Conservation (phyloP, 2,888 invertebrate species). For the Heliconius charithonia region DNA sequence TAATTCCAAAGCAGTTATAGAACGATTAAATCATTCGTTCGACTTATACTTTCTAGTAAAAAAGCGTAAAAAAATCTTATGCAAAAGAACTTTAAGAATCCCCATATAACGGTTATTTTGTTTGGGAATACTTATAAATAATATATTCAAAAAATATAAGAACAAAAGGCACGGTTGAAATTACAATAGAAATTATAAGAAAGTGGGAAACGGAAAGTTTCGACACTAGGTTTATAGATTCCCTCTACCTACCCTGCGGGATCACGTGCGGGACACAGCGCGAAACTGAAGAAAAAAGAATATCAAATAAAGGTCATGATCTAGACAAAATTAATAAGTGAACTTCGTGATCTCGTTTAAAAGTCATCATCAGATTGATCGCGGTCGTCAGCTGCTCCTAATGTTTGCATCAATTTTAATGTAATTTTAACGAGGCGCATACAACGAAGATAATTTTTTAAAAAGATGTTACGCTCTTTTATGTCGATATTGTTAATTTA, state of each 20-base stretch:
- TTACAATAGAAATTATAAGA: neutral
- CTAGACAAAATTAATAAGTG: conserved; percentile 27
- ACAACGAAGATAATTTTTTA: neutral
- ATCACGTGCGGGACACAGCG: too few species aligned
- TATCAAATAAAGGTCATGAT: neutral
- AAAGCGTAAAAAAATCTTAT: neutral
- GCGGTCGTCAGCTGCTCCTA: conserved; percentile 36
- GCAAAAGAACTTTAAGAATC: neutral
- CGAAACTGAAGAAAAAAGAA: neutral
- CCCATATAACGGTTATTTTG: neutral
- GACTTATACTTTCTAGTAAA: conserved; percentile 8
- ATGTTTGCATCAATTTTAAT: conserved; percentile 42
- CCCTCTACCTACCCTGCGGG: too few species aligned
- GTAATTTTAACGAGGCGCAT: conserved; percentile 43
- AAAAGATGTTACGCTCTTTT: conserved; percentile 2
- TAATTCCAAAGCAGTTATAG: neutral
- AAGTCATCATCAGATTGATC: conserved; percentile 40
- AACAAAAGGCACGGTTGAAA: too few species aligned
- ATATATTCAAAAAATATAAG: too few species aligned
- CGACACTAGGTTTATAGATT: too few species aligned
- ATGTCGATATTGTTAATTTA: neutral
- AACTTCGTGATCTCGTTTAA: conserved; percentile 39
- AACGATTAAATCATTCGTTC: neutral
- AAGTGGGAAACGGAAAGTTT: neutral
- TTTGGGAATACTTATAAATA: neutral